Evolutionary conservation across 2,888 invertebrate genomes (phyloP).

Genomic region (Chesias legatella): DNA sequence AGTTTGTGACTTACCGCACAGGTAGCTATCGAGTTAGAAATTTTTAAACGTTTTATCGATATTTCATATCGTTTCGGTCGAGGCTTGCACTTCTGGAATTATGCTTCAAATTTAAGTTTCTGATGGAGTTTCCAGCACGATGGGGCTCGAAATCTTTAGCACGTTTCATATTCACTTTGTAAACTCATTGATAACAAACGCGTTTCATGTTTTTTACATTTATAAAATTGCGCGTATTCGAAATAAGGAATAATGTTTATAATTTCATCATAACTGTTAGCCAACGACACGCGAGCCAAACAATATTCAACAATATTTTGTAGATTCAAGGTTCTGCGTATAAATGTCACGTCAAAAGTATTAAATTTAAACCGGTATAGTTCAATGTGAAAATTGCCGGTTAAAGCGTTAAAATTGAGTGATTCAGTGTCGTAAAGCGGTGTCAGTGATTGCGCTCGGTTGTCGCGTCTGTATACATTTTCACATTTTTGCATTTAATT

Average conservation of each 20-base stretch:
- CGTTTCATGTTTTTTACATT: too few relatives aligned
- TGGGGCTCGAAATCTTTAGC: slow-evolving; percentile 4
- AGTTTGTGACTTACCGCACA: slow-evolving; percentile 31
- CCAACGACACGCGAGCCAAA: background rate
- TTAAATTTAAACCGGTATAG: background rate
- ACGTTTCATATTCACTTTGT: background rate
- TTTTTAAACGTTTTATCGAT: slow-evolving; percentile 40
- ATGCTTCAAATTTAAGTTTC: slow-evolving; percentile 22
- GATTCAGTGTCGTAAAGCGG: slow-evolving; percentile 34
- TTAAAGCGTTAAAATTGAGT: slow-evolving; percentile 38
- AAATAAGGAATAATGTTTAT: too few relatives aligned
- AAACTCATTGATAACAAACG: background rate
- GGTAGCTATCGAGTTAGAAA: slow-evolving; percentile 37
- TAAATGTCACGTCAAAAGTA: slow-evolving; percentile 3
- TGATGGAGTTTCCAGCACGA: slow-evolving; percentile 5
- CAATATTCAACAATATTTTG: slow-evolving; percentile 13
- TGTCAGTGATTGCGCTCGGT: slow-evolving; percentile 10
- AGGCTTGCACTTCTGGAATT: slow-evolving; percentile 19
- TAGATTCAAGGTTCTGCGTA: slow-evolving; percentile 11
- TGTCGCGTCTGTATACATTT: slow-evolving; percentile 14
- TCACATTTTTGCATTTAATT: slow-evolving; percentile 10
- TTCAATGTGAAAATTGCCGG: slow-evolving; percentile 30
- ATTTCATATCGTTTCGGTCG: slow-evolving; percentile 33
- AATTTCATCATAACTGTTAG: too few relatives aligned
- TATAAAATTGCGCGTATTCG: too few relatives aligned